Base-by-base conservation (phyloP, 1,140 invertebrate genomes). In the Pseudachorutes palmiensis region DNA sequence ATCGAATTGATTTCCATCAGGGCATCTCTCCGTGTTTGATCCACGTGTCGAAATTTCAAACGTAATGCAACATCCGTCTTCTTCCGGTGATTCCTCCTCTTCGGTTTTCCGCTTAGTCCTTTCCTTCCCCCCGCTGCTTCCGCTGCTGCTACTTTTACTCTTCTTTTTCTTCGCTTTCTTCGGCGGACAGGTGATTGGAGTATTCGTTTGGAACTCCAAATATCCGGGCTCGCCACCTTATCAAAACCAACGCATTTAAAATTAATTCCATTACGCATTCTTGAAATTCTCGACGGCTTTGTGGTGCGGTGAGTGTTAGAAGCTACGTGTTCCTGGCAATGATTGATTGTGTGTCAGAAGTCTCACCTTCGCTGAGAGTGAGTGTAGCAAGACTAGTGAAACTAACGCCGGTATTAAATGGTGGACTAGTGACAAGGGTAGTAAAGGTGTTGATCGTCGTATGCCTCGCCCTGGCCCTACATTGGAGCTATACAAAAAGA, bases 371-470 rank as follows among this genome's bases (percentile, higher is more conserved):
- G 28, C 33, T 69, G 9, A 65, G 64, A 26, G 59, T 29, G 2
- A 72, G 36, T 26, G 55, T 60, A 1, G 59, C 30, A 3, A 61
- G 28, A 28, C 32, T 70, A 0, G 68, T 9, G 9, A 74, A 16
- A n/a, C 67, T n/a, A 58, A 74, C 51, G 9, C 72, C 74, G 9
- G 74, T 73, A 55, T 70, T 72, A 36, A 72, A 74, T 24, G 72
- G 70, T 48, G 58, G 64, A 66, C 74, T 75, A n/a, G 67, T 69
- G 2, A 73, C 70, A 12, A 64, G 66, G 24, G 74, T 49, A 1
- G 74, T 75, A 51, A 74, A 75, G 5, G 72, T 74, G 60, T 75
- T 75, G 24, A 75, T 75, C 1, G 65, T 70, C 16, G 60, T 69
- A 60, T 75, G 74, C 19, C 65, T 67, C 24, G 70, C 74, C 62